Percentiles rank a stretch among this genome's conserved stretches.
phyloP scores from a whole-genome alignment of 2,888 invertebrate genomes.

The Acanthococcus lagerstroemiae region DNA sequence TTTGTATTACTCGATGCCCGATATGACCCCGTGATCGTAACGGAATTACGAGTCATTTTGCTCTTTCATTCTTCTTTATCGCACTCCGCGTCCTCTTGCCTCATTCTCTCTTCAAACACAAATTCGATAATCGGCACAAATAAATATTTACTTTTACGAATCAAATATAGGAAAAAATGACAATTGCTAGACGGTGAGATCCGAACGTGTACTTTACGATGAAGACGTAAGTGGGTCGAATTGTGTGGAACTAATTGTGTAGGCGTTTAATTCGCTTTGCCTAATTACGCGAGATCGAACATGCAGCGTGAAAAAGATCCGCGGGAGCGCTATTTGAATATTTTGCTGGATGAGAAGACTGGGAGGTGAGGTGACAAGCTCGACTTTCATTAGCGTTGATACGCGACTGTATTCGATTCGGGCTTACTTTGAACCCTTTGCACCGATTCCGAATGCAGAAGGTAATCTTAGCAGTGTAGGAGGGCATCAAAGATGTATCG shows the following conservation, averaged over 20 bases:
- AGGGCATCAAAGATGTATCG: no score
- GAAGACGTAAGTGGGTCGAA: neutral
- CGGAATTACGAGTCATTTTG: neutral
- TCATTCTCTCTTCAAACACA: neutral
- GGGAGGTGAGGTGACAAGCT: no score
- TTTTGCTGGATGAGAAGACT: no score
- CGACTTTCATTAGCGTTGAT: no score
- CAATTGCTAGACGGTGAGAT: neutral
- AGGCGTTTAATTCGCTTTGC: neutral
- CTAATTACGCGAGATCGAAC: slow-evolving; percentile 1
- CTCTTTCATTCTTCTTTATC: no score
- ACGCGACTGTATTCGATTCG: no score
- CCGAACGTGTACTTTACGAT: neutral
- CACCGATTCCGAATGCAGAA: no score
- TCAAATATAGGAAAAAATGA: neutral
- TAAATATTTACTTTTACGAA: neutral
- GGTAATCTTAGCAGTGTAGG: no score
- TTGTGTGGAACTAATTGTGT: slow-evolving; percentile 6
- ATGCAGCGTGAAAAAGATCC: no score
- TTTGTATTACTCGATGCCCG: neutral
- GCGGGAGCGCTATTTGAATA: no score
- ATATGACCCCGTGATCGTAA: neutral
- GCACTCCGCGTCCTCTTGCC: no score
- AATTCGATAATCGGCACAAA: neutral
- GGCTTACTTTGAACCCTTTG: no score